These are phyloP conservation scores for Garrulus glandarius DNA, from an alignment of 2,797 vertebrate species.

Conservation along the genomic window DNA sequence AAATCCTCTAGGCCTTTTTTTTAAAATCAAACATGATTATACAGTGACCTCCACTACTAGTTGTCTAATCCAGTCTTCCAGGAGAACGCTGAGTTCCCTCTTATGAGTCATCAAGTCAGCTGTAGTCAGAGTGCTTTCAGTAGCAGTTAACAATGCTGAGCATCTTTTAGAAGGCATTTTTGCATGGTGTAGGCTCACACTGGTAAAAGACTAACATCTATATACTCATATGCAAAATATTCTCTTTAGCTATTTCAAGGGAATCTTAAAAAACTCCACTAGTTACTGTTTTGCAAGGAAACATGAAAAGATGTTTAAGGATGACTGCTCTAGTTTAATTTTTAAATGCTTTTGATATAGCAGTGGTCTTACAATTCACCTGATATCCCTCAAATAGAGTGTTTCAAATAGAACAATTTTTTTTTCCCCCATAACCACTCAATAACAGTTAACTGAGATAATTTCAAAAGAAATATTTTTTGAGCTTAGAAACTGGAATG, in stretches of 20 bases:
- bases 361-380: not conserved
- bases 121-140: not conserved
- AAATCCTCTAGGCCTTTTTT: not conserved
- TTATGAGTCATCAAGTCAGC: not conserved
- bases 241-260: not conserved
- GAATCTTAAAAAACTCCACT: not conserved
- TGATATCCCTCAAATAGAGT: not conserved
- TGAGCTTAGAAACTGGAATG: not conserved
- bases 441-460: not conserved
- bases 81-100: not conserved
- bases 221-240: not conserved
- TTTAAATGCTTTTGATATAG: not conserved
- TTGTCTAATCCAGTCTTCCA: not conserved
- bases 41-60: not conserved
- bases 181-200: not conserved
- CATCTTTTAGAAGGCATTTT: not conserved
- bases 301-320: not conserved
- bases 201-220: not conserved
- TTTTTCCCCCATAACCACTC: not conserved
- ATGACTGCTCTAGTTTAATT: not conserved
- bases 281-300: not conserved
- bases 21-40: not conserved
- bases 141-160: not conserved
- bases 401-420: not conserved
- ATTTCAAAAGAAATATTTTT: not conserved